Base-by-base conservation (phyloP, 2,113 vertebrate species). In the Engystomops pustulosus region DNA sequence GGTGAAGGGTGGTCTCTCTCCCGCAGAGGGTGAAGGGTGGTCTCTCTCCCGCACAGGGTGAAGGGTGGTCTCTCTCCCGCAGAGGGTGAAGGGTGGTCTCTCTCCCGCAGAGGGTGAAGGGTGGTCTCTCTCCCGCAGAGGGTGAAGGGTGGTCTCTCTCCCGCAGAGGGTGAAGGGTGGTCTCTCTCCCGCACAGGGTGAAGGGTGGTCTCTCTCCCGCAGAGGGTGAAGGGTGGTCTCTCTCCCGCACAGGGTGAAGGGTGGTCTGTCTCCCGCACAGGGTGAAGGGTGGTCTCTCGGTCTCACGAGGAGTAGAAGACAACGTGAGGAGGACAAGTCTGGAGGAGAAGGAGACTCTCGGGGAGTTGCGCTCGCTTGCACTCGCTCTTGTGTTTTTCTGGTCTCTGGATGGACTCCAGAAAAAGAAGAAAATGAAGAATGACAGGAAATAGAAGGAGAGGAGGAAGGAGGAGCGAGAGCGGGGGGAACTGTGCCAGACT, bases 351-450 rank as follows among this genome's bases (percentile, higher is more conserved):
- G n/a, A 30, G 71, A 10, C 36, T 45, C 34, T 53, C 20, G 23
- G 36, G 53, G 32, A 49, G 23, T 71, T 45, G 80, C 17, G n/a
- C 49, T 74, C 51, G 69, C 23, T 74, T 9, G 36, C 23, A 47
- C 25, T 60, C 3, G 25, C 72, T 20, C 25, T 36, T n/a, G 23
- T 82, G 80, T 83, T 83, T 83, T 83, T 72, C 79, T 80, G 11
- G 60, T 60, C 72, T 58, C 80, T 83, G 80, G 80, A 71, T 71
- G 41, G 34, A 27, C 38, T 74, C 80, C 80, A 83, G 80, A 60
- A 71, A 74, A 67, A 78, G 10, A 68, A 81, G 70, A 70, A 81
- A 70, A 81, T 69, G 71, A 71, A 81, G 53, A 75, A 83, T 83
- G 70, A 76, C 81, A 83, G 81, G 81, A 83, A 83, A 83, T 45